Evolutionary conservation across 1,140 invertebrate genomes (phyloP).

Genomic region (Geopemphigus sp.): DNA sequence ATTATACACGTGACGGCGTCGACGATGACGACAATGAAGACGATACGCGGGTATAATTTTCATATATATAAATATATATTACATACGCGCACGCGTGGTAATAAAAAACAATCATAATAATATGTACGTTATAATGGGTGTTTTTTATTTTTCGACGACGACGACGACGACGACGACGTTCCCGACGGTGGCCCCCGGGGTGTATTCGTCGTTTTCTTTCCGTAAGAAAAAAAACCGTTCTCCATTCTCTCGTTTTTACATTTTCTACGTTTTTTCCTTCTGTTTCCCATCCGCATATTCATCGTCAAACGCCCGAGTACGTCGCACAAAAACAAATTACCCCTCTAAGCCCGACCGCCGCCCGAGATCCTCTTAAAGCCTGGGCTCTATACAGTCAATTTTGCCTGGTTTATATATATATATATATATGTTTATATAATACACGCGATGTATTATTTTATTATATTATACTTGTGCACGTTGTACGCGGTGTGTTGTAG

Average conservation of each 20-base stretch:
- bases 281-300: neutral
- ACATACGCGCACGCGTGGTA: neutral
- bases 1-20: conserved; percentile 16
- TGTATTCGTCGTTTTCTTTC: conserved; percentile 13
- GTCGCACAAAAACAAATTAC: neutral
- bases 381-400: neutral
- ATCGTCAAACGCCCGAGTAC: neutral
- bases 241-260: neutral
- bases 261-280: no score
- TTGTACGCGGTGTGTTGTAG: neutral
- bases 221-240: neutral
- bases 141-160: neutral
- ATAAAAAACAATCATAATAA: neutral
- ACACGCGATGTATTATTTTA: neutral
- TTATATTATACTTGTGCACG: neutral
- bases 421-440: neutral
- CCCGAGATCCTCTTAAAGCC: neutral
- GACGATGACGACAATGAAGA: neutral
- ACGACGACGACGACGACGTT: neutral
- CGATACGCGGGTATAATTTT: conserved; percentile 14
- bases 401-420: neutral
- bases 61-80: neutral
- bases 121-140: neutral
- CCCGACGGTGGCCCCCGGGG: neutral
- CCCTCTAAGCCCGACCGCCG: neutral